These are phyloP conservation scores for Spilosoma lubricipeda DNA, from an alignment of 2,888 invertebrate species.

Conservation along the genomic window DNA sequence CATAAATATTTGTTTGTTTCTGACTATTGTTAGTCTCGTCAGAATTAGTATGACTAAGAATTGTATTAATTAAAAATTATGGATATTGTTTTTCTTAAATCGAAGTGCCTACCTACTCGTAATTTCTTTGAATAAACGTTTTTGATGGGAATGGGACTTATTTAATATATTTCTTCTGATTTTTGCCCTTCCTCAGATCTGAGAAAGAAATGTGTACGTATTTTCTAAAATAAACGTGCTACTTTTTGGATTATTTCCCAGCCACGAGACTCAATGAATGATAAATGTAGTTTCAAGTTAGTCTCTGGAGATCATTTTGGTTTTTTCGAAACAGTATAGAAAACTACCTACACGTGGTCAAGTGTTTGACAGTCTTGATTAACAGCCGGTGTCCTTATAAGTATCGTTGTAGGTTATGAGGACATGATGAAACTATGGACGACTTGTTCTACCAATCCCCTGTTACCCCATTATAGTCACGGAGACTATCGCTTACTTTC, in stretches of 20 bases:
- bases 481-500: slow-evolving; percentile 36
- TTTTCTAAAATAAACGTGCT: no score
- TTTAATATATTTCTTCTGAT: not conserved
- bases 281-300: no score
- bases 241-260: no score
- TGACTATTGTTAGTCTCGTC: slow-evolving; percentile 7
- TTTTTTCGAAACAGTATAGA: not conserved
- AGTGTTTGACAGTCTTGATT: slow-evolving; percentile 12
- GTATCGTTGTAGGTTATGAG: slow-evolving; percentile 45
- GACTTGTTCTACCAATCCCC: slow-evolving; percentile 38
- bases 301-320: not conserved
- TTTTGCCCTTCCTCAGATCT: no score
- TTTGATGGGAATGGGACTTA: not conserved
- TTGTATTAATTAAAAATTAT: not conserved
- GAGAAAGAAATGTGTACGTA: no score
- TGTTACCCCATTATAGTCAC: slow-evolving; percentile 43
- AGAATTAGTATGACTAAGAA: slow-evolving; percentile 9
- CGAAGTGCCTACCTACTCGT: not conserved
- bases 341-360: not conserved
- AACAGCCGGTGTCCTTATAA: slow-evolving; percentile 32
- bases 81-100: not conserved
- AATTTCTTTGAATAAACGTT: not conserved
- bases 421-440: slow-evolving; percentile 46
- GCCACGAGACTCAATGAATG: not conserved
- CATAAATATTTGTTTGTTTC: slow-evolving; percentile 21